Evolutionary conservation across 1,140 invertebrate species (phyloP).

Genomic region (Trinorchestia longiramus): DNA sequence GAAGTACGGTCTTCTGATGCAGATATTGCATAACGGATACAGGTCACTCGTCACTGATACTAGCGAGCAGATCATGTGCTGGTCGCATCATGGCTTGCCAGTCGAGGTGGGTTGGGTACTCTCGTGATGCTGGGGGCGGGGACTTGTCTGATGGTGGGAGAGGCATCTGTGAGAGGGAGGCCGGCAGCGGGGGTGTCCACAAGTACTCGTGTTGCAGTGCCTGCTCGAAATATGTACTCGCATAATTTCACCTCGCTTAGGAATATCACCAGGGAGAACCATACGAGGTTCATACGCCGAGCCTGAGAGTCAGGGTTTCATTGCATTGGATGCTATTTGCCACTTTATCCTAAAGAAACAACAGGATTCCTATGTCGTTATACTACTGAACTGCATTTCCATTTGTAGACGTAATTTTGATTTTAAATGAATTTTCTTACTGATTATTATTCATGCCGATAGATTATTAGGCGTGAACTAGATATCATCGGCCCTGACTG

Average conservation of each 20-base stretch:
- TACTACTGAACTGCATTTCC: not conserved
- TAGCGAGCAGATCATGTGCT: conserved; percentile 68
- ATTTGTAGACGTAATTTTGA: not conserved
- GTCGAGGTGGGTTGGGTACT: conserved; percentile 66
- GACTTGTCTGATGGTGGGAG: conserved; percentile 67
- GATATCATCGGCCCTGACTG: too few relatives aligned
- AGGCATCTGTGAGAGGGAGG: conserved; percentile 73
- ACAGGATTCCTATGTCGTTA: not conserved
- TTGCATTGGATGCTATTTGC: too few relatives aligned
- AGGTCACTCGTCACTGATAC: not conserved
- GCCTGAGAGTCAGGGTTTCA: too few relatives aligned
- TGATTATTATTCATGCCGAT: not conserved
- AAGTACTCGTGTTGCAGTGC: conserved; percentile 75
- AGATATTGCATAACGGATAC: not conserved
- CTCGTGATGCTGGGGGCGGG: conserved; percentile 65
- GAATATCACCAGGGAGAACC: too few relatives aligned
- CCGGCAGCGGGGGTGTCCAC: conserved; percentile 73
- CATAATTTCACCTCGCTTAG: not conserved
- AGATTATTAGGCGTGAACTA: not conserved
- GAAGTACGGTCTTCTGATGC: not conserved
- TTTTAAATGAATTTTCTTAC: not conserved
- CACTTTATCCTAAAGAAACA: too few relatives aligned
- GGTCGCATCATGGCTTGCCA: conserved; percentile 69
- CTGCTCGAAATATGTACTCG: conserved; percentile 67
- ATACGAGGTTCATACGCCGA: too few relatives aligned